A percentile compares a stretch with the other conserved stretches of the same genome.
phyloP scores from a whole-genome alignment of 2,888 invertebrate genomes.

The Ochropleura plecta region DNA sequence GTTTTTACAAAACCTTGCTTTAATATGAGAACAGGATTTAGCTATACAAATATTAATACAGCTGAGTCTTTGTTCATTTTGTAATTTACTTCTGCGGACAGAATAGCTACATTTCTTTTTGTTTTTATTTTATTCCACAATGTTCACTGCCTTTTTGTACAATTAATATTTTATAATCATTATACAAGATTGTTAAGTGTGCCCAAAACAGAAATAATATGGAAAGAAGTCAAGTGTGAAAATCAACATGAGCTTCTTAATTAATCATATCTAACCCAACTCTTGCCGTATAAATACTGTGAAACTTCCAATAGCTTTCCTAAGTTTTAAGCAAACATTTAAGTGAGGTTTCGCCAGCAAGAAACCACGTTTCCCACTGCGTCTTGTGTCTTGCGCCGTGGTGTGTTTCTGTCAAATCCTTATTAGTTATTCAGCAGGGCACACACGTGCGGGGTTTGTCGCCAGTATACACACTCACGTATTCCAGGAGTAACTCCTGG shows the following conservation, averaged over 20 bases:
- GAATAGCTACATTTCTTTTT: slow-evolving; percentile 23
- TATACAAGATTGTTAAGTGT: neutral
- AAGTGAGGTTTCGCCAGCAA: slow-evolving; percentile 19
- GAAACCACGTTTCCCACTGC: slow-evolving; percentile 22
- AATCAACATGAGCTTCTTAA: neutral
- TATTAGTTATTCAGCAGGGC: slow-evolving; percentile 49
- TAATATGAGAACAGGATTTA: slow-evolving; percentile 4
- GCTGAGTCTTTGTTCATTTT: slow-evolving; percentile 38
- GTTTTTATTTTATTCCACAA: slow-evolving; percentile 14
- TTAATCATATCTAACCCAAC: neutral
- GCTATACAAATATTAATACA: neutral
- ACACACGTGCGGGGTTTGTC: slow-evolving; percentile 42
- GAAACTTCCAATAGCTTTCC: slow-evolving; percentile 12
- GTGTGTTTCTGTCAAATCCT: slow-evolving; percentile 20
- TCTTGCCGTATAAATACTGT: neutral
- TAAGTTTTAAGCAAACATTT: slow-evolving; percentile 23
- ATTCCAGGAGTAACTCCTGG: slow-evolving; percentile 33
- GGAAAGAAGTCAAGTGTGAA: neutral
- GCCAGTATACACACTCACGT: slow-evolving; percentile 32
- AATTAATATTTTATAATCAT: slow-evolving; percentile 3
- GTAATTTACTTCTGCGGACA: slow-evolving; percentile 31
- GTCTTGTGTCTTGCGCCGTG: slow-evolving; percentile 8
- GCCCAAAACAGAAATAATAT: neutral
- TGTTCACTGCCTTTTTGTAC: slow-evolving; percentile 5
- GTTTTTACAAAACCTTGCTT: neutral